Conservation (phyloP, 2,888 invertebrate genomes). For the Lacanobia wlatinum region DNA sequence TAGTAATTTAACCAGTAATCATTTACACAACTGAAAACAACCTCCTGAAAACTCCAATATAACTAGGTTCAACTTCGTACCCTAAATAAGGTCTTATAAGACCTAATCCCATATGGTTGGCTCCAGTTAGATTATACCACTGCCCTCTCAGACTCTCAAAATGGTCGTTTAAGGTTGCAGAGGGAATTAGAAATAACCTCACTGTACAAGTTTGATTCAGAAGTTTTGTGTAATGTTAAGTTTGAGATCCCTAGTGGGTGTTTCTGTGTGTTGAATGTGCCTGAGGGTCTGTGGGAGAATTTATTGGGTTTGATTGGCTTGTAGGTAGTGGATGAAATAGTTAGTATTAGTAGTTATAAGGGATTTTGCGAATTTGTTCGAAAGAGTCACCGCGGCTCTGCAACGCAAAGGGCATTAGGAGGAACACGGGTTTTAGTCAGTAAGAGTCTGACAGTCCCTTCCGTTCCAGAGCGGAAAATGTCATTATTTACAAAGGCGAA, state of each 20-base stretch:
- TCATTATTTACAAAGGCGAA: too few species aligned
- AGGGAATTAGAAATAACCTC: slow-evolving; percentile 56
- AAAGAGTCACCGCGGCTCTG: too few species aligned
- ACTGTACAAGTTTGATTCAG: slow-evolving; percentile 29
- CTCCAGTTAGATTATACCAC: slow-evolving; percentile 36
- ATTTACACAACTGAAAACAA: too few species aligned
- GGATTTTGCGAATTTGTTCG: too few species aligned
- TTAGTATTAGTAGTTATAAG: too few species aligned
- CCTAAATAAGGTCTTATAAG: slow-evolving; percentile 27
- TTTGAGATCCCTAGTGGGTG: slow-evolving; percentile 12
- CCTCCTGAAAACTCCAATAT: background rate
- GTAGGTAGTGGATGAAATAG: background rate
- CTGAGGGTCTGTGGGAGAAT: background rate
- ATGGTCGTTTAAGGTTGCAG: slow-evolving; percentile 35
- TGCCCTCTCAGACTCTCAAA: slow-evolving; percentile 46
- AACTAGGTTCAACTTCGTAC: slow-evolving; percentile 9
- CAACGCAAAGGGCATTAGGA: too few species aligned
- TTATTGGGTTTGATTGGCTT: slow-evolving; percentile 3
- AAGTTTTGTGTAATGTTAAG: slow-evolving; percentile 32
- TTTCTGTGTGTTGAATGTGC: slow-evolving; percentile 22
- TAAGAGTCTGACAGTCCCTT: too few species aligned
- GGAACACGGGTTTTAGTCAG: too few species aligned
- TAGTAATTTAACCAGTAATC: background rate
- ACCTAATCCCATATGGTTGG: slow-evolving; percentile 39
- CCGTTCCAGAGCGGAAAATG: too few species aligned